A percentile compares a stretch with the other conserved stretches of the same genome.
Conservation (phyloP, 2,113 vertebrate genomes). For the Solea solea region DNA sequence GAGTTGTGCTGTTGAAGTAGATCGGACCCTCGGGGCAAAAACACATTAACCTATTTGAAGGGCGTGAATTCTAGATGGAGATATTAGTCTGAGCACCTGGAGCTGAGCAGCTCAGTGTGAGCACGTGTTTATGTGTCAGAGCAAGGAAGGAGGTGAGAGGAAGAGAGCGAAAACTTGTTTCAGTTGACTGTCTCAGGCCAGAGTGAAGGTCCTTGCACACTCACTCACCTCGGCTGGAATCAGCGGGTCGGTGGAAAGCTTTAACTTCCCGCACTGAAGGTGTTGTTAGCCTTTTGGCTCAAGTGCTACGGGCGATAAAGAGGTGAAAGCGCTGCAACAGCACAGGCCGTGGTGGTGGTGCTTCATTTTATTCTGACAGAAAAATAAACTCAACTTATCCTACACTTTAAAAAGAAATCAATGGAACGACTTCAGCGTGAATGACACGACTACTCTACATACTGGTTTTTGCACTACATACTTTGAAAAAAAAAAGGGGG, state of each 20-base stretch:
- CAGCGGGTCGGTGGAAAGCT: conserved; percentile 21
- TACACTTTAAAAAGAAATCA: neutral
- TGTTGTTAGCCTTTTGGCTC: conserved; percentile 46
- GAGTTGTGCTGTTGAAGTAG: conserved; percentile 74
- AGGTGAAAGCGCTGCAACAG: neutral
- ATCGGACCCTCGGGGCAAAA: conserved; percentile 80
- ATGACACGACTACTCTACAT: conserved; percentile 4
- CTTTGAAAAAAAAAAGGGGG: conserved; percentile 10
- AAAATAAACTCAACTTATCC: neutral
- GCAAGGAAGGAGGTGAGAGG: conserved; percentile 10
- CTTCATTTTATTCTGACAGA: too few relatives aligned
- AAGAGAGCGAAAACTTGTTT: conserved; percentile 45
- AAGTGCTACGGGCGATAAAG: conserved; percentile 7
- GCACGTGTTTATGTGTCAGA: conserved; percentile 50
- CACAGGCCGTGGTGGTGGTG: neutral
- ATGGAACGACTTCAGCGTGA: conserved; percentile 10
- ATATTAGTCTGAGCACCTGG: conserved; percentile 79
- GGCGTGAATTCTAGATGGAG: conserved; percentile 81
- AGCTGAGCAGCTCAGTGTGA: conserved; percentile 53
- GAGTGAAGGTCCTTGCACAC: conserved; percentile 37
- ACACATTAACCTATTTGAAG: conserved; percentile 84
- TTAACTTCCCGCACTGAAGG: conserved; percentile 15
- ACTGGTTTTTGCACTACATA: conserved; percentile 40
- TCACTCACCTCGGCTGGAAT: conserved; percentile 26
- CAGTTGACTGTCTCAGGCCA: conserved; percentile 24